These are phyloP conservation scores for Brachynemurus nebulosus DNA, from an alignment of 2,888 invertebrate species.

Conservation along the genomic window DNA sequence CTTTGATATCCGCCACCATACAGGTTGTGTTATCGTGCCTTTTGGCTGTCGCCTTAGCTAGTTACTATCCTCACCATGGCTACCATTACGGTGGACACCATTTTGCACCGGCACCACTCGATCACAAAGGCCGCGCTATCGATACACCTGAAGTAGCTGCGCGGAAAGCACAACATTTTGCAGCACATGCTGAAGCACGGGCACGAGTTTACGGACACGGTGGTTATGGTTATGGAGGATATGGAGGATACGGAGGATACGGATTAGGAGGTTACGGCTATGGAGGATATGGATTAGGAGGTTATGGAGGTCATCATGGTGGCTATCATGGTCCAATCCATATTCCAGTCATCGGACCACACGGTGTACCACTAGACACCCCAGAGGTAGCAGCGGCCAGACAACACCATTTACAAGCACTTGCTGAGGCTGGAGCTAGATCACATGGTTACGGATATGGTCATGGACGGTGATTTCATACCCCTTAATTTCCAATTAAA, in stretches of 20 bases:
- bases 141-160: slow-evolving; percentile 13
- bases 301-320: neutral
- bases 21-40: no score
- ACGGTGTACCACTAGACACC: slow-evolving; percentile 14
- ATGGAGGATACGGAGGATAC: no score
- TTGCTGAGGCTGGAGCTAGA: slow-evolving; percentile 11
- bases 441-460: slow-evolving; percentile 6
- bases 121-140: slow-evolving; percentile 7
- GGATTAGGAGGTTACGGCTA: neutral
- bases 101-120: no score
- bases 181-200: slow-evolving; percentile 9
- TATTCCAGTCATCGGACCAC: slow-evolving; percentile 29
- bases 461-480: no score
- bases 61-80: no score
- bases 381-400: slow-evolving; percentile 13
- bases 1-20: no score
- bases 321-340: slow-evolving; percentile 29
- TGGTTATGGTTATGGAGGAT: no score
- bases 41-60: no score
- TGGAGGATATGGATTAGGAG: neutral
- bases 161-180: slow-evolving; percentile 10
- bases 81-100: no score
- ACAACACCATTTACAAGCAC: slow-evolving; percentile 9
- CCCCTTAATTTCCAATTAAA: no score
- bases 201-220: no score